A percentile compares a stretch with the other conserved stretches of the same genome.
Conservation (phyloP, 1,140 invertebrate genomes). For the Formica selysi region DNA sequence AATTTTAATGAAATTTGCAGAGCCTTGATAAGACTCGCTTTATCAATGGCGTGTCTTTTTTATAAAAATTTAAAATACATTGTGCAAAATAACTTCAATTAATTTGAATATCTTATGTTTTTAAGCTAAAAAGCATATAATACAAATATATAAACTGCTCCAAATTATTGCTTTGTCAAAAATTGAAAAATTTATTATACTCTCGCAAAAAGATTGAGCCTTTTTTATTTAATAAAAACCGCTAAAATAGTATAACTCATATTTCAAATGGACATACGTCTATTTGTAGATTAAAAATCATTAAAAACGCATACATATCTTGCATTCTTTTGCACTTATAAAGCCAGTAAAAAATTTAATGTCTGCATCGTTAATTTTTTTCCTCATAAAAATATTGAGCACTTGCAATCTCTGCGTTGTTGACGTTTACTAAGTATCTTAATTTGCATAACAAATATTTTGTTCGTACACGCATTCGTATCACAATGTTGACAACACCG, state of each 20-base stretch:
- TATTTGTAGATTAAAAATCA: background rate
- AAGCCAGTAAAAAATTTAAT: conserved; percentile 2
- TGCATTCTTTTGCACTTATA: conserved; percentile 11
- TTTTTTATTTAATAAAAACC: background rate
- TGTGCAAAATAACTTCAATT: background rate
- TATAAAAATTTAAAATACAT: background rate
- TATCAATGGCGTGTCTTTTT: background rate
- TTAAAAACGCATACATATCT: background rate
- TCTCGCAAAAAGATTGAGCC: background rate
- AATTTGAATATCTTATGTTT: background rate
- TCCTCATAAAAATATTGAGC: conserved; percentile 23
- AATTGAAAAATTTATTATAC: background rate
- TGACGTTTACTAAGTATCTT: conserved; percentile 54
- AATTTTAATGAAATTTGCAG: conserved; percentile 14
- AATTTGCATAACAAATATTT: conserved; percentile 65
- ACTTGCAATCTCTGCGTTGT: background rate
- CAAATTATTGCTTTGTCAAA: background rate
- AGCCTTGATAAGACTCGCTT: conserved; percentile 29
- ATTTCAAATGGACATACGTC: background rate
- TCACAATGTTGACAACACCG: conserved; percentile 37
- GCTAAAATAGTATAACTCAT: conserved; percentile 1
- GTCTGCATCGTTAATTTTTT: conserved; percentile 13
- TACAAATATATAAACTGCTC: background rate
- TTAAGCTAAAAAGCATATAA: background rate
- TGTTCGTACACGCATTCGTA: conserved; percentile 52